Percentiles rank a stretch among this genome's conserved stretches.
These are phyloP conservation scores for Syngnathus acus DNA, from an alignment of 2,797 vertebrate species.

Conservation along the genomic window DNA sequence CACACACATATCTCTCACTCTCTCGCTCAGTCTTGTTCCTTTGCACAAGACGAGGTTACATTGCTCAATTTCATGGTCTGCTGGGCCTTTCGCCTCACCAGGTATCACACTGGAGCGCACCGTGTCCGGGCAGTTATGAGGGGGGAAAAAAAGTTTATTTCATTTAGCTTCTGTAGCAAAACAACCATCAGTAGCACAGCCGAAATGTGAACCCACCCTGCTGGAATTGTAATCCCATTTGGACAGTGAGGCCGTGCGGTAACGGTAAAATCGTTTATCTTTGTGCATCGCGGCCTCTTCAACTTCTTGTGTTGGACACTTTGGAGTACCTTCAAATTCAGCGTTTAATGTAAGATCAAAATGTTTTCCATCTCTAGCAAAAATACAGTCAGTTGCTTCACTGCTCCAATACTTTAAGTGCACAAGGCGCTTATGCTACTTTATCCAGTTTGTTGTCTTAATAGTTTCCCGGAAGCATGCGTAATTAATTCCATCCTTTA, in stretches of 20 bases:
- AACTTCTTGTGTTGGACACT: background rate
- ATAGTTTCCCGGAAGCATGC: conserved; percentile 38
- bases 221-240: conserved; percentile 1
- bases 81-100: conserved; percentile 42
- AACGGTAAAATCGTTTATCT: background rate
- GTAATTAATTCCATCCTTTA: conserved; percentile 57
- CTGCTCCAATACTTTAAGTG: no score
- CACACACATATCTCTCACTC: background rate
- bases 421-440: conserved; percentile 10
- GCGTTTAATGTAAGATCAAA: no score
- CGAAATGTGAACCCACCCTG: background rate
- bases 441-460: conserved; percentile 23
- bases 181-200: background rate
- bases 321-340: no score
- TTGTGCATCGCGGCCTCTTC: background rate
- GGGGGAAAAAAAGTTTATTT: conserved; percentile 29
- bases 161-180: conserved; percentile 31
- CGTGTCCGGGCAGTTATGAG: conserved; percentile 43
- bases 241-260: background rate
- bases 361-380: no score
- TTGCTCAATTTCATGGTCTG: conserved; percentile 63
- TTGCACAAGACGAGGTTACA: conserved; percentile 36
- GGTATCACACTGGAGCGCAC: conserved; percentile 40
- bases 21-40: conserved; percentile 32
- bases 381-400: no score